Percentiles rank a stretch among this genome's conserved stretches.
phyloP scores from a whole-genome alignment of 1,140 invertebrate species.

The Drosophila yakuba region DNA sequence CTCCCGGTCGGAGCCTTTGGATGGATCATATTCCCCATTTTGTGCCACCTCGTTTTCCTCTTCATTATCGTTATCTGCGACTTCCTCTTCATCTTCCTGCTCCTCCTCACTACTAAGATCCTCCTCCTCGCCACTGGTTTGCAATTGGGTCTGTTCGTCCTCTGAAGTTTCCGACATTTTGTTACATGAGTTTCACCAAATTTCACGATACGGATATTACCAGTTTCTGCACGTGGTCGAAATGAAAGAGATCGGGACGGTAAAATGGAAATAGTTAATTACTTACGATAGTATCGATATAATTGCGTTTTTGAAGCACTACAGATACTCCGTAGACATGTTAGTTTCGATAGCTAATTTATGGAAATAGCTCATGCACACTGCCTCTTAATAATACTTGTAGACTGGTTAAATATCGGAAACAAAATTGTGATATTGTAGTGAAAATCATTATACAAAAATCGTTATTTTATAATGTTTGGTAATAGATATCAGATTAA shows the following conservation, averaged over 20 bases:
- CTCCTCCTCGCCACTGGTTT: slow-evolving; percentile 66
- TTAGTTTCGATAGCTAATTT: too few relatives aligned
- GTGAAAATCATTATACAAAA: too few relatives aligned
- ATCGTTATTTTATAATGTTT: too few relatives aligned
- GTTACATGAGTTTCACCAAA: slow-evolving; percentile 35
- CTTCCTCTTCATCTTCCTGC: slow-evolving; percentile 7
- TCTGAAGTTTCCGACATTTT: slow-evolving; percentile 81
- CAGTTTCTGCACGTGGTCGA: slow-evolving; percentile 53
- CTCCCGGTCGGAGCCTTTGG: slow-evolving; percentile 6
- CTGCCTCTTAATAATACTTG: too few relatives aligned
- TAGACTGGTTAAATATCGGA: too few relatives aligned
- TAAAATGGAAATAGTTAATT: background rate
- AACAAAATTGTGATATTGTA: too few relatives aligned
- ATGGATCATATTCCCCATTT: slow-evolving; percentile 10
- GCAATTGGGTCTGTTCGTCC: slow-evolving; percentile 62
- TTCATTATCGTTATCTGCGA: slow-evolving; percentile 16
- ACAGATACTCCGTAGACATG: too few relatives aligned
- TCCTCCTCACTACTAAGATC: slow-evolving; percentile 49
- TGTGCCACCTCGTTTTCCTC: slow-evolving; percentile 14
- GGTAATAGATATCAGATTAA: too few relatives aligned
- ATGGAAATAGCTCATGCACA: too few relatives aligned
- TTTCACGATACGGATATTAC: slow-evolving; percentile 40
- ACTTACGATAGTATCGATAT: background rate
- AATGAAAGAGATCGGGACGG: slow-evolving; percentile 7
- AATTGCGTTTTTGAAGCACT: too few relatives aligned